Evolutionary conservation across 2,888 invertebrate species (phyloP).

Genomic region (Eretmocerus hayati): DNA sequence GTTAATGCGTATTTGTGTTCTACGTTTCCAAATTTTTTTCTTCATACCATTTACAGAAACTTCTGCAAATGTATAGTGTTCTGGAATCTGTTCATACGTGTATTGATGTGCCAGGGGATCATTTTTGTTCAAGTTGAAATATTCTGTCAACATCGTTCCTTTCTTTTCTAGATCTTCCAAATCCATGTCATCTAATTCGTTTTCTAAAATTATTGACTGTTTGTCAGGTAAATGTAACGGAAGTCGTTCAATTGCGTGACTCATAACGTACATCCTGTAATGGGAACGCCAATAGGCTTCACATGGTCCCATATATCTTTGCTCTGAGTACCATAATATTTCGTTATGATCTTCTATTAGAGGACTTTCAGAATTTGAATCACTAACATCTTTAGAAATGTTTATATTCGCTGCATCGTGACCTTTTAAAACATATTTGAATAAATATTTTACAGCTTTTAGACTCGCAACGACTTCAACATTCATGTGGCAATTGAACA

Average conservation of each 20-base stretch:
- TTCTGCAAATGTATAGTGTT: constrained; percentile 8
- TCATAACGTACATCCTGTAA: constrained; percentile 12
- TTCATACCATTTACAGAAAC: background rate
- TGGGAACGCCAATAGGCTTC: constrained; percentile 20
- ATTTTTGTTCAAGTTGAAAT: constrained; percentile 10
- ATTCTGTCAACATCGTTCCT: constrained; percentile 6
- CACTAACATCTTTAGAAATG: constrained; percentile 31
- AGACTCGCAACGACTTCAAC: constrained; percentile 30
- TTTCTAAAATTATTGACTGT: background rate
- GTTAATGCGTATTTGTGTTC: constrained; percentile 6
- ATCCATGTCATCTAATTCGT: background rate
- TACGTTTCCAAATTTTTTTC: constrained; percentile 4
- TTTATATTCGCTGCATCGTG: constrained; percentile 32
- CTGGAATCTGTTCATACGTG: constrained; percentile 10
- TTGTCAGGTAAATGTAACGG: constrained; percentile 15
- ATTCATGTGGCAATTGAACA: constrained; percentile 31
- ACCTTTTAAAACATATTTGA: no score
- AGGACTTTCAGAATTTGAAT: constrained; percentile 21
- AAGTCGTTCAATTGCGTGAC: constrained; percentile 16
- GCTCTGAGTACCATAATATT: no score
- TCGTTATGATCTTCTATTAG: constrained; percentile 11
- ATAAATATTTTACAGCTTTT: no score
- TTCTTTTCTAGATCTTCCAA: background rate
- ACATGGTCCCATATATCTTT: no score
- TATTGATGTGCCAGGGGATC: constrained; percentile 10